phyloP scores from a whole-genome alignment of 2,888 invertebrate species.

The Troides helena region DNA sequence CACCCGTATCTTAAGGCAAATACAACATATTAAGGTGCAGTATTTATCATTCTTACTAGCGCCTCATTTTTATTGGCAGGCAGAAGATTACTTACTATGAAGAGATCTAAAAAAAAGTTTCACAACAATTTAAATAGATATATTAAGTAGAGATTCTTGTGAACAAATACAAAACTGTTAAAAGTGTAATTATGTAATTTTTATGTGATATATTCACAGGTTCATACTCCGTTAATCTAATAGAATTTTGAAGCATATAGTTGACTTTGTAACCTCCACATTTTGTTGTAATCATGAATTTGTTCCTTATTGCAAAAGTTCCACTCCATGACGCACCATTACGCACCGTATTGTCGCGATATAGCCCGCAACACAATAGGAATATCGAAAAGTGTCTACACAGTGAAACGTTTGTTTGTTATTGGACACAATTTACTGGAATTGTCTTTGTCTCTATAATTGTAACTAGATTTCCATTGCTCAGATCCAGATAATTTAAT shows the following conservation, averaged over 20 bases:
- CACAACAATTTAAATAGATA: no score
- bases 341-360: conserved; percentile 42
- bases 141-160: no score
- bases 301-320: conserved; percentile 35
- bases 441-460: conserved; percentile 54
- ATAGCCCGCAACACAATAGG: conserved; percentile 41
- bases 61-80: no score
- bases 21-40: no score
- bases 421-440: conserved; percentile 49
- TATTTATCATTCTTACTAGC: no score
- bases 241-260: no score
- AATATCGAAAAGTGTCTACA: conserved; percentile 50
- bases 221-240: no score
- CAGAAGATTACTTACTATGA: no score
- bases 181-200: no score
- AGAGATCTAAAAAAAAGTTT: no score
- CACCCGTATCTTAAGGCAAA: background rate
- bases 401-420: conserved; percentile 46
- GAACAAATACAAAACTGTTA: no score
- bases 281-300: background rate
- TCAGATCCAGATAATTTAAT: conserved; percentile 12
- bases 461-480: conserved; percentile 46
- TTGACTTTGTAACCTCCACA: background rate
- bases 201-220: no score
- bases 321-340: conserved; percentile 43